Conservation (phyloP, 2,888 invertebrate genomes). For the Sesia bembeciformis region DNA sequence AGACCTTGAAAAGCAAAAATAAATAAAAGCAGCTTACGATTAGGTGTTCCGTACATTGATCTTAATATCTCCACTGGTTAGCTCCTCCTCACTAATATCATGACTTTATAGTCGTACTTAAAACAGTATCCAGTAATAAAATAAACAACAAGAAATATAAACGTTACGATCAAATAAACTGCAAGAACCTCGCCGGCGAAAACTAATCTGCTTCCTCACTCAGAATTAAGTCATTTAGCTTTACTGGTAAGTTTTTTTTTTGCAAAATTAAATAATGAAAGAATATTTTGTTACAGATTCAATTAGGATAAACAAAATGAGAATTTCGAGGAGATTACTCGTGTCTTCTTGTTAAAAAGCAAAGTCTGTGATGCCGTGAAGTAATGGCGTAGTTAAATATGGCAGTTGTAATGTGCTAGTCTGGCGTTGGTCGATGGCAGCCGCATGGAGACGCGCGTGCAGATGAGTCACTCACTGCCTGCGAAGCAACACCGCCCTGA, state of each 20-base stretch:
- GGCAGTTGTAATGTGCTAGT: conserved; percentile 13
- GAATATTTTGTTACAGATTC: conserved; percentile 24
- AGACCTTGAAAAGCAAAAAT: too few species aligned
- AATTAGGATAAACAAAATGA: conserved; percentile 13
- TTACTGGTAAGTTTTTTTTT: not conserved
- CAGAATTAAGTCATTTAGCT: too few species aligned
- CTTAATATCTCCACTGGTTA: too few species aligned
- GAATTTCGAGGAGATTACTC: conserved; percentile 16
- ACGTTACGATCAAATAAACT: too few species aligned
- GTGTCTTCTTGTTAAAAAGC: conserved; percentile 12
- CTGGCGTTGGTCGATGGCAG: conserved; percentile 32
- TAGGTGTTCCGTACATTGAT: too few species aligned
- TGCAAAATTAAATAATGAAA: not conserved
- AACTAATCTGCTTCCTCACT: too few species aligned
- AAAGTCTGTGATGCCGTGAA: conserved; percentile 24
- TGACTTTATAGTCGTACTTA: too few species aligned
- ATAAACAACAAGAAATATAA: too few species aligned
- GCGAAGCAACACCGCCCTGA: conserved; percentile 50
- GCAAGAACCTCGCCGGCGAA: too few species aligned
- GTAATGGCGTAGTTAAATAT: conserved; percentile 11
- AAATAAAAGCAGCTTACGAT: too few species aligned
- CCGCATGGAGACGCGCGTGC: conserved; percentile 59
- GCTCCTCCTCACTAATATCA: too few species aligned
- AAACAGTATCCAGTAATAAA: too few species aligned
- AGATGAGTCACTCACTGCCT: conserved; percentile 53